Base-by-base conservation (phyloP, 2,888 invertebrate species). In the Epirrhoe tristata region DNA sequence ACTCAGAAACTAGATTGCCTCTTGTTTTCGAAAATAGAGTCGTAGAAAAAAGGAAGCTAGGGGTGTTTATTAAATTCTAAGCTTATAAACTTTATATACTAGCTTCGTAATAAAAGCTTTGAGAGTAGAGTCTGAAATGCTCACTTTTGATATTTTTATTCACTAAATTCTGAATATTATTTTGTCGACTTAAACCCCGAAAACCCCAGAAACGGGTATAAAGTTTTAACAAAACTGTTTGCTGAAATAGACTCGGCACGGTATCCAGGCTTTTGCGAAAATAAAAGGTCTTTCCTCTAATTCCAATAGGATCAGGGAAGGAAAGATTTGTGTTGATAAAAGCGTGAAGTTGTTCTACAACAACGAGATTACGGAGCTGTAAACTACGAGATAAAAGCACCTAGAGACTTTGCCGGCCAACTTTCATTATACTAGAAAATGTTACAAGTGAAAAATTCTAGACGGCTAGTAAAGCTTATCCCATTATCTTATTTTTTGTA, bases 341-440 rank as follows among this genome's bases (percentile, higher is more conserved):
- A 63, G 66, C 46, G 58, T 67, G 66, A 72, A 65, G 60, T 70
- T 66, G 63, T 68, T 65, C 55, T 58, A 54, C 59, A 66, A 60
- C 65, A 69, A 65, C 63, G 59, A 65, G 67, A 69, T 69, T 52
- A 68, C 52, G 54, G 51, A 66, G 60, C 63, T 70, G 68, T 58
- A 72, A 68, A 69, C 63, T 67, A 58, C 50, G 65, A 65, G 57
- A 69, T 70, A 70, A 70, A 70, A 59, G 59, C 65, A 56, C 51
- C 61, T 64, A 66, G 60, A 63, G 63, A 61, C 56, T 66, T 67
- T 63, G 52, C 62, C 50, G 57, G 36, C 16, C 55, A 69, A 72
- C 36, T 64, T 70, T 67, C 61, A 69, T 69, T 63, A 63, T 62
- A 56, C 58, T 57, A 24, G 43, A 59, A 58, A 67, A 67, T 62